Evolutionary conservation across 1,140 invertebrate genomes (phyloP), one percentile per base, ranked within the genome.

Genomic region (Philopotamus ludificatus): DNA sequence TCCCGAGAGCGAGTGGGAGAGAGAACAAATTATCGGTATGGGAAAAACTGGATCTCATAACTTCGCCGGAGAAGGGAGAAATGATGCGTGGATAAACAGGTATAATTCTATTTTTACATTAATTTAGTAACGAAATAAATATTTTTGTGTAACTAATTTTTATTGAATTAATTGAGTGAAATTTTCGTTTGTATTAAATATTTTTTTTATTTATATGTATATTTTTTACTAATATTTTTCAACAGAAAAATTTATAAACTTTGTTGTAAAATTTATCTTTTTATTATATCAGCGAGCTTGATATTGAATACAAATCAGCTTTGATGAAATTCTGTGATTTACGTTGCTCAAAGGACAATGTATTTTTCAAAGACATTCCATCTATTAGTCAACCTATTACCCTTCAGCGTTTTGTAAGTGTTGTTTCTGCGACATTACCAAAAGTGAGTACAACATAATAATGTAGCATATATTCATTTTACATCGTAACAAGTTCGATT

Each of bases 51-150:
- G 39, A 0, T 25, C 50, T 7, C 53, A 63, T 39, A 47, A 54
- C 39, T 60, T 20, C 22, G 7, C 12, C 1, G 76, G 75, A 1
- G 76, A 58, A 18, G 74, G 67, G 21, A 73, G 66, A 60, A 79
- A 76, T 41, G 77, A 79, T 58, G 77, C 79, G 72, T 80, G 79
- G 78, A 79, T 81, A 57, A 76, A 81, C 42, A 77, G 77, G 76
- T 79, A 67, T 67, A 3, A 41, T 50, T 15, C 4, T 55, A 8
- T 53, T 20, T 9, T n/a, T n/a, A n/a, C n/a, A n/a, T n/a, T n/a
- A n/a, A n/a, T n/a, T n/a, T n/a, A n/a, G n/a, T n/a, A n/a, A n/a
- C n/a, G n/a, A n/a, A n/a, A n/a, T n/a, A n/a, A n/a, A n/a, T n/a
- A n/a, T n/a, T n/a, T n/a, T n/a, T n/a, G n/a, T n/a, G n/a, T n/a